A percentile compares a stretch with the other conserved stretches of the same genome.
Conservation (phyloP, 2,113 vertebrate species). For the Pollachius pollachius region DNA sequence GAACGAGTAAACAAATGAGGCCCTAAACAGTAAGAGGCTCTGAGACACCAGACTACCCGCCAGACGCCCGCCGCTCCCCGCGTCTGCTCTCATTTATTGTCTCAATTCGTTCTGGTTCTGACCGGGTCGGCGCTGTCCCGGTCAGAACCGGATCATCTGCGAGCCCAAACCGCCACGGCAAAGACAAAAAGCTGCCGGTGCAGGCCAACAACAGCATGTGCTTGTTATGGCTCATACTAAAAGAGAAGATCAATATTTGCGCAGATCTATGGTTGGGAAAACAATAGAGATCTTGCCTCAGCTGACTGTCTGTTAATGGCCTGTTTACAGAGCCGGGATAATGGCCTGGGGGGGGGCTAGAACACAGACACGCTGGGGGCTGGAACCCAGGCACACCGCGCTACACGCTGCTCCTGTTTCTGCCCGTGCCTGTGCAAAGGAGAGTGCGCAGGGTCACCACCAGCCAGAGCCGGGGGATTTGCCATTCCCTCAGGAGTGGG, state of each 20-base stretch:
- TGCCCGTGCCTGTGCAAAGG: slow-evolving; percentile 51
- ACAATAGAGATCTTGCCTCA: slow-evolving; percentile 68
- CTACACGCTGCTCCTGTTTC: slow-evolving; percentile 47
- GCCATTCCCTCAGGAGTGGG: slow-evolving; percentile 28
- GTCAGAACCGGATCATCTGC: slow-evolving; percentile 27
- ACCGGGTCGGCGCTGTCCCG: too few species aligned
- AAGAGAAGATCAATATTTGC: slow-evolving; percentile 72
- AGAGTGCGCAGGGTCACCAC: slow-evolving; percentile 20
- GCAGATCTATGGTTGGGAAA: slow-evolving; percentile 69
- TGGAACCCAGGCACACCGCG: slow-evolving; percentile 40
- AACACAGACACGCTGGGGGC: slow-evolving; percentile 54
- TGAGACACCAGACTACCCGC: slow-evolving; percentile 51
- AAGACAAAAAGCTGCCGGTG: not conserved
- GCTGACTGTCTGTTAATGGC: slow-evolving; percentile 69
- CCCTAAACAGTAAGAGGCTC: slow-evolving; percentile 38
- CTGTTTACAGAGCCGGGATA: slow-evolving; percentile 71
- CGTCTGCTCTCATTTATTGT: slow-evolving; percentile 33
- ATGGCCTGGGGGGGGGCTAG: slow-evolving; percentile 66
- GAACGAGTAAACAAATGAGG: slow-evolving; percentile 48
- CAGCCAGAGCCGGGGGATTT: slow-evolving; percentile 25
- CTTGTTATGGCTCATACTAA: slow-evolving; percentile 67
- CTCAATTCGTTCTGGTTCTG: slow-evolving; percentile 20
- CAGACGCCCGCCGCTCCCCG: slow-evolving; percentile 26
- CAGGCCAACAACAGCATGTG: slow-evolving; percentile 43
- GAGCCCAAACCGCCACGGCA: slow-evolving; percentile 51